These are phyloP conservation scores for Acropternis orthonyx DNA, from an alignment of 2,797 vertebrate species.

Conservation along the genomic window DNA sequence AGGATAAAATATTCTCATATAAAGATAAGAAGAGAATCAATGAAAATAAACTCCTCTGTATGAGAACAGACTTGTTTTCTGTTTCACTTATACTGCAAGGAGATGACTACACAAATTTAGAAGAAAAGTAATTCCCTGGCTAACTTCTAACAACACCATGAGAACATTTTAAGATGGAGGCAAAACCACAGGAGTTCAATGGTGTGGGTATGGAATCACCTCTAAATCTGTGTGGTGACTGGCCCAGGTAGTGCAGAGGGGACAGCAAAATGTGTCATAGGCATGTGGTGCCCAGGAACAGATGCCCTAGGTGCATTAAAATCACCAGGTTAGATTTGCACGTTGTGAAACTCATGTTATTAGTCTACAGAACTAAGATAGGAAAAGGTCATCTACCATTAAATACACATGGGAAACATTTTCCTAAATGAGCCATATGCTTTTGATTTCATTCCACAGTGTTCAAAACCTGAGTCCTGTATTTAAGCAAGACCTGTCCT, in stretches of 20 bases:
- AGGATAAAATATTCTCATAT: constrained; percentile 47
- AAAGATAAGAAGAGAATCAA: constrained; percentile 21
- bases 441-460: not conserved
- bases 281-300: not conserved
- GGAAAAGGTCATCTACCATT: not conserved
- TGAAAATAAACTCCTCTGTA: constrained; percentile 17
- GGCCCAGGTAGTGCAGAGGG: not conserved
- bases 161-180: not conserved
- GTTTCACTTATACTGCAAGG: not conserved
- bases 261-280: not conserved
- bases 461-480: not conserved
- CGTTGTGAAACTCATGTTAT: not conserved
- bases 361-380: not conserved
- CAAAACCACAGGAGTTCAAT: not conserved
- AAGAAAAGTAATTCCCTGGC: not conserved
- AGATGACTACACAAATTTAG: not conserved
- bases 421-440: not conserved
- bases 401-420: accelerated
- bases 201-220: accelerated
- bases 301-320: not conserved
- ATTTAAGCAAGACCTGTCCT: not conserved
- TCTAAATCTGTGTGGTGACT: not conserved
- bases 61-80: not conserved
- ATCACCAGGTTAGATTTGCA: not conserved
- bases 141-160: not conserved